Base-by-base conservation (phyloP, 2,888 invertebrate species). In the Tenthredo scrophulariae region DNA sequence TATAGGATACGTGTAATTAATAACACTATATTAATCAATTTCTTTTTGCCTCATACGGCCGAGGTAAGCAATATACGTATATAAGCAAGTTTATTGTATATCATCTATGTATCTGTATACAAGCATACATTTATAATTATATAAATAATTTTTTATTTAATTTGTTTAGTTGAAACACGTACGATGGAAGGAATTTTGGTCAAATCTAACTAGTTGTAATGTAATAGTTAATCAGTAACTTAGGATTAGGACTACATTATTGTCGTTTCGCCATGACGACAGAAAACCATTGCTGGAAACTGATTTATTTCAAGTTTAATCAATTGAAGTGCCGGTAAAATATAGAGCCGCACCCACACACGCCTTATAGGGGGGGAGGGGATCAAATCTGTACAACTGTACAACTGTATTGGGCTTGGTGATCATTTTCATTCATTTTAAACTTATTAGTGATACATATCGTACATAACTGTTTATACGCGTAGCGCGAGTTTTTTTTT, bases 91-190 rank as follows among this genome's bases (percentile, higher is more conserved):
- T 43, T 77, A 50, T 54, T 77, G n/a, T 77, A 54, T 77, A 77
- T 54, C 77, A 77, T 54, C 77, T 26, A 15, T 77, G 33, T 77
- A 29, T 54, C 54, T 77, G 29, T 77, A 77, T 77, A 29, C 77
- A 50, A 18, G 33, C 40, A 58, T 80, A 80, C 79, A 80, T 58
- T n/a, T 50, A 50, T 33, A 29, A 54, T 79, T 79, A 79, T 33
- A 37, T 58, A 29, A n/a, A 77, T 58, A 9, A 10, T 58, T 40
- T 80, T 33, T 37, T 29, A 37, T 40, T 79, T 37, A 29, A 54
- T 37, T 33, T 40, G 58, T 62, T 37, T 58, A 80, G 22, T 58
- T 50, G n/a, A 15, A 77, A 33, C 54, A 54, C 26, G n/a, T 40
- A 62, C 80, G 22, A 62, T 80, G 62, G 15, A 79, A 62, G 15